Conservation (phyloP, 1,140 invertebrate genomes). For the Planococcus citri region DNA sequence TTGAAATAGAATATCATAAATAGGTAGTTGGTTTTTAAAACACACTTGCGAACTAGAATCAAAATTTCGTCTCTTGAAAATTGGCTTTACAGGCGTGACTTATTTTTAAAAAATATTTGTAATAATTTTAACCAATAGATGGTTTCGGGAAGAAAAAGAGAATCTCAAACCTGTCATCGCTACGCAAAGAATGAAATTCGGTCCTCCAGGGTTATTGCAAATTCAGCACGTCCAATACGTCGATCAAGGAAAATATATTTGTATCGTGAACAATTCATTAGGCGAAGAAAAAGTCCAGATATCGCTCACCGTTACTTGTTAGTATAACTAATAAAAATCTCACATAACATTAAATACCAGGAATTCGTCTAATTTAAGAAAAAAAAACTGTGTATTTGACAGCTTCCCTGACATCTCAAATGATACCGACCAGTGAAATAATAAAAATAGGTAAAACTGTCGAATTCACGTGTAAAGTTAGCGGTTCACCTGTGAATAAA, state of each 20-base stretch:
- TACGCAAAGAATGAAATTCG: slow-evolving; percentile 42
- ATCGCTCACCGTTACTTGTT: slow-evolving; percentile 55
- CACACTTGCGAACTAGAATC: too few relatives aligned
- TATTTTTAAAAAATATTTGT: too few relatives aligned
- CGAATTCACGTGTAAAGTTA: slow-evolving; percentile 70
- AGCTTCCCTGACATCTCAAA: slow-evolving; percentile 57
- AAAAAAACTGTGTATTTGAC: slow-evolving; percentile 22
- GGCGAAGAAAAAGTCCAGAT: slow-evolving; percentile 72
- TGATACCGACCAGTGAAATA: slow-evolving; percentile 57
- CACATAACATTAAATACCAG: too few relatives aligned
- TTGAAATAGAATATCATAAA: too few relatives aligned
- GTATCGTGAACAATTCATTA: slow-evolving; percentile 74
- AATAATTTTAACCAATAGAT: slow-evolving; percentile 36
- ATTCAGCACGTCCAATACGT: slow-evolving; percentile 53
- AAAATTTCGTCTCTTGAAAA: too few relatives aligned
- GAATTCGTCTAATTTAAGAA: background rate
- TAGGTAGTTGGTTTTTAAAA: too few relatives aligned
- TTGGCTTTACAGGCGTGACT: too few relatives aligned
- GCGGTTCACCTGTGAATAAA: slow-evolving; percentile 64
- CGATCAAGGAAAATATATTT: slow-evolving; percentile 69
- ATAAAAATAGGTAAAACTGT: slow-evolving; percentile 70
- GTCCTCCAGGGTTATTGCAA: slow-evolving; percentile 46
- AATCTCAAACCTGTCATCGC: slow-evolving; percentile 47
- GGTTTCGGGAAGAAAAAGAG: slow-evolving; percentile 51
- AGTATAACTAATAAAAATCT: too few relatives aligned